phyloP scores from a whole-genome alignment of 2,888 invertebrate species.

The Cantharis lateralis region DNA sequence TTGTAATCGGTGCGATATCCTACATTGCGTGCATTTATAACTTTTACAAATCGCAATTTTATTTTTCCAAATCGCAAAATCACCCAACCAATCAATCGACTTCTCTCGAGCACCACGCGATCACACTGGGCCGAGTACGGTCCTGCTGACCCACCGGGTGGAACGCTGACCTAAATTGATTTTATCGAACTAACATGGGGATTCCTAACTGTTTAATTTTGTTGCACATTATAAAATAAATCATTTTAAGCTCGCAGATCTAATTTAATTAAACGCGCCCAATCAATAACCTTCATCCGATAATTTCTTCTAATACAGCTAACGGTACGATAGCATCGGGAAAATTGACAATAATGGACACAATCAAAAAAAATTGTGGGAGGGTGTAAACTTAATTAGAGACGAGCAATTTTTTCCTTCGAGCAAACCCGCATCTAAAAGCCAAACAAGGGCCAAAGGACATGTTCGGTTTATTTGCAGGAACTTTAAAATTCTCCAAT shows the following conservation, averaged over 20 bases:
- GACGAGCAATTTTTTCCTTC: neutral
- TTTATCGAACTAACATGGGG: neutral
- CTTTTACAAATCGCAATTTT: neutral
- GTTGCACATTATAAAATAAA: neutral
- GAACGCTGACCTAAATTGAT: neutral
- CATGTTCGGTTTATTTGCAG: conserved; percentile 17
- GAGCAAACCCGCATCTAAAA: conserved; percentile 31
- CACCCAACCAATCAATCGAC: neutral
- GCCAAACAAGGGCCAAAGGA: conserved; percentile 27
- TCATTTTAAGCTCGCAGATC: neutral
- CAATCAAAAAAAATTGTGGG: neutral
- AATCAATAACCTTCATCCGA: neutral
- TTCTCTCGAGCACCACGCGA: neutral
- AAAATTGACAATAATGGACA: neutral
- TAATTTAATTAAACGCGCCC: neutral
- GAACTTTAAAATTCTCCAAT: neutral
- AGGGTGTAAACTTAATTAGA: neutral
- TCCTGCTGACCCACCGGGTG: neutral
- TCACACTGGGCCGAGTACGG: neutral
- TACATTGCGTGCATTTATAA: conserved; percentile 11
- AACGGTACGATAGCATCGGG: neutral
- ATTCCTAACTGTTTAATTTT: neutral
- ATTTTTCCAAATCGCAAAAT: neutral
- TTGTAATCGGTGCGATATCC: conserved; percentile 19
- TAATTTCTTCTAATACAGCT: neutral